A percentile compares a stretch with the other conserved stretches of the same genome.
These are phyloP conservation scores for Achatina immaculata DNA, from an alignment of 1,140 invertebrate genomes.

Conservation along the genomic window DNA sequence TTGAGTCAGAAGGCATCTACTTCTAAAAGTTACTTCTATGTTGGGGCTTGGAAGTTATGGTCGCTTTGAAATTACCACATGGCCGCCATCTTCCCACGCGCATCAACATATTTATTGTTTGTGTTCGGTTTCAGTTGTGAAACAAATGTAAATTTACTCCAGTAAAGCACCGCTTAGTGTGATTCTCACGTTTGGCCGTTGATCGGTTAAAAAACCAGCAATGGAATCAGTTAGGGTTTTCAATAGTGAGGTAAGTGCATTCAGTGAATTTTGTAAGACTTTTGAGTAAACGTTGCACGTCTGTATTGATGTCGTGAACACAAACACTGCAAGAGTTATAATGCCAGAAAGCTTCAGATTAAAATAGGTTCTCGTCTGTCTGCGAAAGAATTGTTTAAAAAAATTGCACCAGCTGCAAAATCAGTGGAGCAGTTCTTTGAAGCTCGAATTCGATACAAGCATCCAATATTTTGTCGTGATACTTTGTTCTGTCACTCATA, in stretches of 20 bases:
- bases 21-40: no score
- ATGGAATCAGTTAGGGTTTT: slow-evolving; percentile 68
- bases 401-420: background rate
- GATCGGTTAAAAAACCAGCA: background rate
- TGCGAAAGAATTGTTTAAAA: background rate
- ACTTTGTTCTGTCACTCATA: no score
- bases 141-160: background rate
- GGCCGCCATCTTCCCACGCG: slow-evolving; percentile 13
- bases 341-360: background rate
- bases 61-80: background rate
- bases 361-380: background rate
- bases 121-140: background rate
- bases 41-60: background rate
- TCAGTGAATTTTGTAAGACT: background rate
- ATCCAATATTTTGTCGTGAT: no score
- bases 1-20: no score
- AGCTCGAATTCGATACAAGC: no score
- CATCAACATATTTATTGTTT: background rate
- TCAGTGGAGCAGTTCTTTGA: background rate
- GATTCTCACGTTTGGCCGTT: background rate
- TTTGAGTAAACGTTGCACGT: no score
- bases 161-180: background rate
- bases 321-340: background rate
- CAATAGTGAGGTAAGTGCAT: slow-evolving; percentile 67
- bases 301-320: no score